A percentile compares a stretch with the other conserved stretches of the same genome.
These are phyloP conservation scores for Percopsis omiscomaycus DNA, from an alignment of 2,797 vertebrate species.

Conservation along the genomic window DNA sequence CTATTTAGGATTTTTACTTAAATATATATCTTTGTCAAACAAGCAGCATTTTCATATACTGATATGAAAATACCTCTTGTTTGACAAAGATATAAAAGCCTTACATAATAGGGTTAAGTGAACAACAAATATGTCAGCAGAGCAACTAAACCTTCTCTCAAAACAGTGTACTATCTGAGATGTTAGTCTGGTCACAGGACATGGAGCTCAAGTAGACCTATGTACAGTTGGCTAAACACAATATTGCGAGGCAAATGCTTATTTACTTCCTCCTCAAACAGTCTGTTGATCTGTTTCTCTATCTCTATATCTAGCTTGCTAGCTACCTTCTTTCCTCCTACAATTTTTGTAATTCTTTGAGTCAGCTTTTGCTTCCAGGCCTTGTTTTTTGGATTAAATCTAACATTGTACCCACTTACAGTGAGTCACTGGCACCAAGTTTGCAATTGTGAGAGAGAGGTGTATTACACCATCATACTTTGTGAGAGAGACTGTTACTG, in stretches of 20 bases:
- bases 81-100: not conserved
- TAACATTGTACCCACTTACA: slow-evolving; percentile 19
- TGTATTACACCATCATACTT: too few relatives aligned
- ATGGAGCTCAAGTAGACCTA: too few relatives aligned
- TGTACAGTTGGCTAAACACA: too few relatives aligned
- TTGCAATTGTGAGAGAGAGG: not conserved
- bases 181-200: too few relatives aligned
- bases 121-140: slow-evolving; percentile 17
- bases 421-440: slow-evolving; percentile 11
- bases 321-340: slow-evolving; percentile 35
- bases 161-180: too few relatives aligned
- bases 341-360: slow-evolving; percentile 44
- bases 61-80: too few relatives aligned
- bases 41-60: too few relatives aligned
- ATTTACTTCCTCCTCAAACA: not conserved
- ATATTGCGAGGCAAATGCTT: too few relatives aligned
- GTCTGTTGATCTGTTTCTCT: not conserved
- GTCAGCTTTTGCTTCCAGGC: slow-evolving; percentile 49
- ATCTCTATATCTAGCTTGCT: not conserved
- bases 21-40: too few relatives aligned
- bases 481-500: not conserved
- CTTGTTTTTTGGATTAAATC: slow-evolving; percentile 41
- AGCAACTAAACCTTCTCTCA: not conserved
- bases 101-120: slow-evolving; percentile 15
- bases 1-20: too few relatives aligned